Evolutionary conservation across 2,797 vertebrate species (phyloP), one percentile per base, ranked within the genome.

Genomic region (Leucoraja ocellata): DNA sequence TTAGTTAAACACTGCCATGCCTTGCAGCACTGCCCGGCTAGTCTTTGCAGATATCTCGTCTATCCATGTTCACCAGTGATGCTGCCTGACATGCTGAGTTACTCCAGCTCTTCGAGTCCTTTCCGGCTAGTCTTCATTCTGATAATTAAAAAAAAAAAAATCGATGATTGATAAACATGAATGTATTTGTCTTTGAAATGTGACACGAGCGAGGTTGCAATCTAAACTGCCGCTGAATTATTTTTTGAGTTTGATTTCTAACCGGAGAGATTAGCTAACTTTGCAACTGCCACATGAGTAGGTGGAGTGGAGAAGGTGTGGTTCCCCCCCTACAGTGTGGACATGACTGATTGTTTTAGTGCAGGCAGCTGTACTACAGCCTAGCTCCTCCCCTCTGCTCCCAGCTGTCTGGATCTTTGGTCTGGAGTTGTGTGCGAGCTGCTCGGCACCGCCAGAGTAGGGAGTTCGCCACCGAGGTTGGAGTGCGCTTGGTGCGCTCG

Each of bases 231-330:
- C 18, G 18, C 1, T 65, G 14, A 32, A 18, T 18, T 23, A 16
- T 65, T 65, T 14, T 74, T 74, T 28, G 68, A 91, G 36, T 91
- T 73, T 23, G 28, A 39, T 46, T 65, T 68, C 28, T 36, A 36
- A 16, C 11, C 23, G 32, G 23, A 54, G 71, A 58, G 39, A n/a
- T 46, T 54, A 54, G 23, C 63, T 16, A 92, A 92, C 71, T n/a
- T 68, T 36, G 32, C 7, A 1, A 68, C 14, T 1, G 71, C 71
- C 32, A 16, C 39, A 76, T 74, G 5, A 11, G 90, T 8, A n/a
- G 46, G 39, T 92, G 90, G 71, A 76, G 46, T 46, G 58, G 39
- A 7, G 90, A 92, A 74, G 90, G 90, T 74, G 90, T 76, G 36
- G 28, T 39, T 54, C 46, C 46, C 71, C 90, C 90, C 90, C 68